Conservation (phyloP, 2,888 invertebrate genomes). For the Lysandra coridon region DNA sequence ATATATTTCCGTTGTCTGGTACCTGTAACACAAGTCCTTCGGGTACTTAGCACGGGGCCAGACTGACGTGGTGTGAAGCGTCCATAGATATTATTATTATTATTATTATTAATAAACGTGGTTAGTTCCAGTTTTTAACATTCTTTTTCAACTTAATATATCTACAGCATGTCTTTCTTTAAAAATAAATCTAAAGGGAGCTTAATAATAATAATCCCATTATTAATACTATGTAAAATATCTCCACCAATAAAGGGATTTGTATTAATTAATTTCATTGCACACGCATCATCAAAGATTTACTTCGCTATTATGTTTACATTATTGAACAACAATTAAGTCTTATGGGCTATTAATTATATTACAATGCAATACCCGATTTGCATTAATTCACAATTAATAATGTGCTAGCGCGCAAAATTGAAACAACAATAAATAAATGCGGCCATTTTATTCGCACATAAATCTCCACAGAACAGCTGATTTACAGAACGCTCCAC, state of each 20-base stretch:
- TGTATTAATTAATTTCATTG: constrained; percentile 21
- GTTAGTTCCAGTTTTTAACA: too few relatives aligned
- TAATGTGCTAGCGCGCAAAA: constrained; percentile 57
- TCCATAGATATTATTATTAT: too few relatives aligned
- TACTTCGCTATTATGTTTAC: constrained; percentile 23
- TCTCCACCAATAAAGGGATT: not conserved
- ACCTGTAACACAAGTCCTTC: too few relatives aligned
- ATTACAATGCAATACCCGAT: constrained; percentile 34
- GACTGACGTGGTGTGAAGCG: too few relatives aligned
- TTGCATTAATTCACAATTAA: constrained; percentile 55
- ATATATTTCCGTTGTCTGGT: too few relatives aligned
- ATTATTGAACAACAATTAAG: constrained; percentile 29
- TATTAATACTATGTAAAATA: not conserved
- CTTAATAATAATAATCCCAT: not conserved
- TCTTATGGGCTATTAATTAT: constrained; percentile 25
- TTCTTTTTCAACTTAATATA: too few relatives aligned
- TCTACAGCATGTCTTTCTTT: too few relatives aligned
- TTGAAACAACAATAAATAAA: constrained; percentile 69
- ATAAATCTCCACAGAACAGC: constrained; percentile 56
- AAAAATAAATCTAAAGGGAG: not conserved
- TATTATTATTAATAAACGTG: too few relatives aligned
- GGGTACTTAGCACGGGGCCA: too few relatives aligned
- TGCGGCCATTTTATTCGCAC: constrained; percentile 66
- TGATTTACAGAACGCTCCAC: constrained; percentile 70
- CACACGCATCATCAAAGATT: constrained; percentile 8